phyloP scores from a whole-genome alignment of 2,888 invertebrate genomes.

The Eilema depressum region DNA sequence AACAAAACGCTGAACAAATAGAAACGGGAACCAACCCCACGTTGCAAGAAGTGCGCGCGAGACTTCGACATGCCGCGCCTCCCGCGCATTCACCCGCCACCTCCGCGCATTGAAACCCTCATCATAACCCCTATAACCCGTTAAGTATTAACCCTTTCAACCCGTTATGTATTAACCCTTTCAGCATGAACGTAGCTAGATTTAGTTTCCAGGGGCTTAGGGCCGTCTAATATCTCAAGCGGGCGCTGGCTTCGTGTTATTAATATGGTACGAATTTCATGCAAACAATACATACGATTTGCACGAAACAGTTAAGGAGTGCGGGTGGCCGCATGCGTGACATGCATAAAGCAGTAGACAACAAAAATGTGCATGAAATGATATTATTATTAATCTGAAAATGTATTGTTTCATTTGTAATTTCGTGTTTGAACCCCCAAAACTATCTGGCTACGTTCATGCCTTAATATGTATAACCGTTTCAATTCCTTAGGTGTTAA shows the following conservation, averaged over 20 bases:
- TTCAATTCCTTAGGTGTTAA: not conserved
- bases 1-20: conserved; percentile 65
- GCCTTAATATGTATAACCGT: not conserved
- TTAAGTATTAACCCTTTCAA: conserved; percentile 12
- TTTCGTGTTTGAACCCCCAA: not conserved
- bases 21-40: conserved; percentile 79
- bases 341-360: not conserved
- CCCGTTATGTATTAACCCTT: conserved; percentile 15
- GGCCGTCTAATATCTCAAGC: too few relatives aligned
- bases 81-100: conserved; percentile 69
- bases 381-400: not conserved
- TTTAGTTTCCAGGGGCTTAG: not conserved
- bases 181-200: not conserved
- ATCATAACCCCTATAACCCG: conserved; percentile 12
- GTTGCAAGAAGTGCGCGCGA: conserved; percentile 79
- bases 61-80: conserved; percentile 79
- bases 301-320: too few relatives aligned
- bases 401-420: too few relatives aligned
- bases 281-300: too few relatives aligned
- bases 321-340: too few relatives aligned
- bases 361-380: not conserved
- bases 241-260: too few relatives aligned
- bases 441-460: not conserved
- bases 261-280: too few relatives aligned
- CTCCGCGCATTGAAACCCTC: conserved; percentile 69